Conservation (phyloP, 1,140 invertebrate species). For the Magallana ariakensis region DNA sequence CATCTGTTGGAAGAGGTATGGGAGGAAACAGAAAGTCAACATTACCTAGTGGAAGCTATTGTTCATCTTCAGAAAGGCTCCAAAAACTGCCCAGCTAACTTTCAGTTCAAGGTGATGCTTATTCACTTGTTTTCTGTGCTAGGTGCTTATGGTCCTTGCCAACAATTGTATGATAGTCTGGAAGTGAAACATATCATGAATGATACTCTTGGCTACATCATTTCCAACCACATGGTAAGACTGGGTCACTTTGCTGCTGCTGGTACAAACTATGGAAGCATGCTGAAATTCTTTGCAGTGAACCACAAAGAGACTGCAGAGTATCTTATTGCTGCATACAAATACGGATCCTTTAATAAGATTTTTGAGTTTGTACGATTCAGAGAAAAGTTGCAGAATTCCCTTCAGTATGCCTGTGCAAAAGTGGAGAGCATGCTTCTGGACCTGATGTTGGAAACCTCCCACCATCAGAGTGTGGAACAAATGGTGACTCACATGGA, state of each 20-base stretch:
- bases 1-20: conserved; percentile 88
- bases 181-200: conserved; percentile 97
- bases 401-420: conserved; percentile 88
- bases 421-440: conserved; percentile 90
- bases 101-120: conserved; percentile 88
- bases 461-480: conserved; percentile 74
- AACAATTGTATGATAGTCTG: conserved; percentile 85
- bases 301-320: conserved; percentile 95
- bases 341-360: conserved; percentile 95
- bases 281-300: conserved; percentile 91
- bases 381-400: conserved; percentile 89
- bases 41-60: conserved; percentile 84
- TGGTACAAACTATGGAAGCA: conserved; percentile 84
- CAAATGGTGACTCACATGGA: conserved; percentile 81
- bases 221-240: conserved; percentile 81
- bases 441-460: conserved; percentile 84
- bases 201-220: conserved; percentile 86
- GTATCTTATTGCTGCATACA: conserved; percentile 94
- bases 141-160: conserved; percentile 87
- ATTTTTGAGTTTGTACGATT: conserved; percentile 91
- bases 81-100: conserved; percentile 87
- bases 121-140: conserved; percentile 86
- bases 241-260: conserved; percentile 86
- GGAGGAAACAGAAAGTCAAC: conserved; percentile 81
- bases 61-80: conserved; percentile 86